phyloP scores from a whole-genome alignment of 2,888 invertebrate species.

The Aporophyla lueneburgensis region DNA sequence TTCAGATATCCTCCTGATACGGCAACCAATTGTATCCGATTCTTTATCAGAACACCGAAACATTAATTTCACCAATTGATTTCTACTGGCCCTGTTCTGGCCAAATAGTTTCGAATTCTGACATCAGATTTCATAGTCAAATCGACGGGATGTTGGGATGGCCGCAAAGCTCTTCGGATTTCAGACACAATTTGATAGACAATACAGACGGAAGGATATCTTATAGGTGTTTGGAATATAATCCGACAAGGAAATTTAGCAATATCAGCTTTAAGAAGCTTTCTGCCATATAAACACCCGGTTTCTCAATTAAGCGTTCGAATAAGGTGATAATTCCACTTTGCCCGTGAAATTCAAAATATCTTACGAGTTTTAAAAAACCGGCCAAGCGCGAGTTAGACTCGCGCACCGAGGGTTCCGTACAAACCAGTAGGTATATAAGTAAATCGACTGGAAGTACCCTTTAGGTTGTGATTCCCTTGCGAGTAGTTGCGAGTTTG shows the following conservation, averaged over 20 bases:
- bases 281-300: no score
- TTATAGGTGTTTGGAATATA: constrained; percentile 25
- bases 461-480: no score
- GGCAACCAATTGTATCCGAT: background rate
- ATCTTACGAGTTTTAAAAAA: no score
- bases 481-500: no score
- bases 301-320: background rate
- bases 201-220: background rate
- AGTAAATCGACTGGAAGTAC: no score
- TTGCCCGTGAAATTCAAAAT: no score
- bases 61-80: background rate
- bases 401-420: no score
- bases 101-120: constrained; percentile 8
- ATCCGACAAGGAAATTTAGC: background rate
- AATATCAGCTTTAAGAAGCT: background rate
- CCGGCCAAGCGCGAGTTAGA: no score
- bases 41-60: background rate
- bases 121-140: background rate
- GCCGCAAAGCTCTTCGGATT: constrained; percentile 7
- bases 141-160: background rate
- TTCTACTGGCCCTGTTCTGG: constrained; percentile 14
- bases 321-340: no score
- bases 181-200: background rate
- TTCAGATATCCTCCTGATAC: background rate
- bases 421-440: no score